Conservation (phyloP, 2,888 invertebrate species). For the Eupithecia pulchellata region DNA sequence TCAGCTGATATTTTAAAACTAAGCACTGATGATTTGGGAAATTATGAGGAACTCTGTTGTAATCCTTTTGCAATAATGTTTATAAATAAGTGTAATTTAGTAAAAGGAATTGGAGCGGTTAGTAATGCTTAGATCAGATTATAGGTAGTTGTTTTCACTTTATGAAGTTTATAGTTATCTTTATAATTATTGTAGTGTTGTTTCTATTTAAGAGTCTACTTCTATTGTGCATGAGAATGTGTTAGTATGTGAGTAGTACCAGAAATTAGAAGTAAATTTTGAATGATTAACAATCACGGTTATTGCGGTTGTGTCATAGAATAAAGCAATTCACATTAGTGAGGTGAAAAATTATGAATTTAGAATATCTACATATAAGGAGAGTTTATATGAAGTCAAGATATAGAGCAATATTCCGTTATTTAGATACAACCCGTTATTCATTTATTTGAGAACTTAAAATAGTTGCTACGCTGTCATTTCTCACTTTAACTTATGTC, state of each 20-base stretch:
- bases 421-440: too few relatives aligned
- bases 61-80: constrained; percentile 28
- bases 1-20: not conserved
- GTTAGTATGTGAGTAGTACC: constrained; percentile 5
- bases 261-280: constrained; percentile 17
- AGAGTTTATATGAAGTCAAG: not conserved
- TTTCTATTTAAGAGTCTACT: constrained; percentile 13
- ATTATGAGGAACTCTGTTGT: constrained; percentile 18
- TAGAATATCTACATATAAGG: constrained; percentile 7
- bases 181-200: constrained; percentile 14
- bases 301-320: constrained; percentile 59
- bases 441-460: too few relatives aligned
- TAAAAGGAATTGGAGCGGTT: not conserved
- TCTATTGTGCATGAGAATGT: constrained; percentile 6
- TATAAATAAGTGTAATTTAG: constrained; percentile 11
- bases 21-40: not conserved
- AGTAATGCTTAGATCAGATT: not conserved
- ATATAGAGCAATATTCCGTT: not conserved
- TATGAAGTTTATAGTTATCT: constrained; percentile 28
- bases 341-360: constrained; percentile 22
- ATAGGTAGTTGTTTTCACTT: constrained; percentile 24
- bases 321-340: constrained; percentile 19
- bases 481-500: too few relatives aligned
- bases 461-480: too few relatives aligned
- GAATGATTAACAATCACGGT: constrained; percentile 54